A percentile compares a stretch with the other conserved stretches of the same genome.
These are phyloP conservation scores for Eleginops maclovinus DNA, from an alignment of 2,113 vertebrate species.

Conservation along the genomic window DNA sequence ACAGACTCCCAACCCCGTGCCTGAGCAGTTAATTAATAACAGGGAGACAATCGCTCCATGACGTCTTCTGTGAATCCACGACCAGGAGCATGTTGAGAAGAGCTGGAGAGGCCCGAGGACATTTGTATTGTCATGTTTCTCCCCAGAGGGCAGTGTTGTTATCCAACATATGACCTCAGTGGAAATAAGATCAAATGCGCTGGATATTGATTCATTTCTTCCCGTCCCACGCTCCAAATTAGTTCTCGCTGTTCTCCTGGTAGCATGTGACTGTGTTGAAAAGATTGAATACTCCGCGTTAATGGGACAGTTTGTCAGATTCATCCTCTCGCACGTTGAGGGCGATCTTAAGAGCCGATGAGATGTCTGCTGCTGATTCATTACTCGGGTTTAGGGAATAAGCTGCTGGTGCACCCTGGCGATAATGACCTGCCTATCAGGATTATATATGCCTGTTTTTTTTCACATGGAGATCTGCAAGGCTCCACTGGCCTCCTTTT, in stretches of 20 bases:
- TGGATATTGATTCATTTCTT: not conserved
- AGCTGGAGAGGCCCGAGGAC: not conserved
- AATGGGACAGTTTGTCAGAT: not conserved
- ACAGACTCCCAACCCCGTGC: constrained; percentile 36
- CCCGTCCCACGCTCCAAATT: not conserved
- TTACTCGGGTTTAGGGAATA: constrained; percentile 40
- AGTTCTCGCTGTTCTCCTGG: constrained; percentile 6
- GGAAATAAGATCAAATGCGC: not conserved
- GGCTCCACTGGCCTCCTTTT: constrained; percentile 20
- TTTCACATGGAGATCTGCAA: constrained; percentile 51
- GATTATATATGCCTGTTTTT: constrained; percentile 62
- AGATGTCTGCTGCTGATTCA: constrained; percentile 46
- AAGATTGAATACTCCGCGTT: not conserved
- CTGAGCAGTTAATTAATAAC: constrained; percentile 42
- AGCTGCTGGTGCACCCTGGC: constrained; percentile 46
- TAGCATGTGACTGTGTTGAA: not conserved
- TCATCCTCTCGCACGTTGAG: constrained; percentile 1
- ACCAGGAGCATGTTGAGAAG: not conserved
- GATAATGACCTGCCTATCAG: constrained; percentile 61
- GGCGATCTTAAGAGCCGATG: constrained; percentile 38
- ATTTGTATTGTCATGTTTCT: not conserved
- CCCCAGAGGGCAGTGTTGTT: constrained; percentile 3
- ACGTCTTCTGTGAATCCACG: not conserved
- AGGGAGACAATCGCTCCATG: constrained; percentile 5
- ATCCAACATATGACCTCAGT: constrained; percentile 17